Conservation (phyloP, 2,888 invertebrate genomes). For the Octonoba sinensis region DNA sequence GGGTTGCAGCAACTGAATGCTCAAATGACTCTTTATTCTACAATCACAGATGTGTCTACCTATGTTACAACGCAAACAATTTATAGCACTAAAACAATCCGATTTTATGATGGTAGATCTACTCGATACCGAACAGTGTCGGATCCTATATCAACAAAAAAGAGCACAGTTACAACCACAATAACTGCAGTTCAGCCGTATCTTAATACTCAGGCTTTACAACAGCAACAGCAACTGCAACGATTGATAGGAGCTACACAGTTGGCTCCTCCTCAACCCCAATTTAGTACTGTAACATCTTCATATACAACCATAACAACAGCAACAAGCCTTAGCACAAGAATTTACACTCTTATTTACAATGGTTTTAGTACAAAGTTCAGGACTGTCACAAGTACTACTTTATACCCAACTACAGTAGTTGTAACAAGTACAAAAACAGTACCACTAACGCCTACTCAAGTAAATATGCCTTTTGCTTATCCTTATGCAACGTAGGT, state of each 20-base stretch:
- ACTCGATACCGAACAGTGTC: slow-evolving; percentile 65
- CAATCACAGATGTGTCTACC: slow-evolving; percentile 65
- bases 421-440: slow-evolving; percentile 56
- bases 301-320: slow-evolving; percentile 63
- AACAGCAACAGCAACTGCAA: slow-evolving; percentile 65
- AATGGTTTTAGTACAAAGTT: slow-evolving; percentile 67
- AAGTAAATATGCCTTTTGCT: slow-evolving; percentile 45
- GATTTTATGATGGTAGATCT: slow-evolving; percentile 67
- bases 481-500: slow-evolving; percentile 40
- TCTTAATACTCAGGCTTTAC: slow-evolving; percentile 64
- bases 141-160: slow-evolving; percentile 66
- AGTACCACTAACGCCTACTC: slow-evolving; percentile 52
- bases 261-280: slow-evolving; percentile 40
- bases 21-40: slow-evolving; percentile 65
- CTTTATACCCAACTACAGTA: slow-evolving; percentile 65
- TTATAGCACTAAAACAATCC: slow-evolving; percentile 66
- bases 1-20: slow-evolving; percentile 67
- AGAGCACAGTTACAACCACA: slow-evolving; percentile 63
- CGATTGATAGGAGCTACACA: slow-evolving; percentile 67
- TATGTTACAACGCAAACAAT: slow-evolving; percentile 66
- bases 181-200: slow-evolving; percentile 65
- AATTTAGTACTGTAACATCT: slow-evolving; percentile 65
- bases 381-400: slow-evolving; percentile 67
- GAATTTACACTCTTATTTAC: slow-evolving; percentile 67
- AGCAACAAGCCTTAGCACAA: slow-evolving; percentile 64